Evolutionary conservation across 2,113 vertebrate genomes (phyloP).

Genomic region (Ascaphus truei): DNA sequence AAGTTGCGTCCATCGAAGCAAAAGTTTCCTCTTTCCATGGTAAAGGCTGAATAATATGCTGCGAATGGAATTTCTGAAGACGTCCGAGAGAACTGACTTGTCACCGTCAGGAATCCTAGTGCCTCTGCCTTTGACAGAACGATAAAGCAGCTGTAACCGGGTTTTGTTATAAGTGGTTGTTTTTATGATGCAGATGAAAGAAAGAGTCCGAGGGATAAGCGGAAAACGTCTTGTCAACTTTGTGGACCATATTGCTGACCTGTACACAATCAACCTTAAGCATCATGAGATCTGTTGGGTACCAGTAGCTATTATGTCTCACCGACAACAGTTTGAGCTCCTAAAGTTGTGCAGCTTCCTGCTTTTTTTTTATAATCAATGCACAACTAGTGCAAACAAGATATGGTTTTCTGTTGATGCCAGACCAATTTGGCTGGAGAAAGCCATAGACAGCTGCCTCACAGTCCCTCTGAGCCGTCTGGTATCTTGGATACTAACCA

Average conservation of each 20-base stretch:
- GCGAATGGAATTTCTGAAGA: too few relatives aligned
- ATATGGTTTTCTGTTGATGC: neutral
- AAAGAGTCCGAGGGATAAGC: too few relatives aligned
- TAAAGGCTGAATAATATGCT: constrained; percentile 34
- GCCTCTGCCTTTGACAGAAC: too few relatives aligned
- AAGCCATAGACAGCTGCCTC: constrained; percentile 28
- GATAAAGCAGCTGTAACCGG: too few relatives aligned
- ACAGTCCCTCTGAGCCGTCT: constrained; percentile 12
- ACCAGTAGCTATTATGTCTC: neutral
- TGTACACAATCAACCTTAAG: neutral
- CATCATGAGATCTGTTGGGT: neutral
- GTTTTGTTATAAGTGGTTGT: too few relatives aligned
- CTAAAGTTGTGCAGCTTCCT: neutral
- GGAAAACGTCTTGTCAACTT: too few relatives aligned
- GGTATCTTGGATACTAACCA: neutral
- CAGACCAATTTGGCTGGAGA: constrained; percentile 16
- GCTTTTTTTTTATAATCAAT: neutral
- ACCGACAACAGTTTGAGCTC: neutral
- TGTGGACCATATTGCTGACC: neutral
- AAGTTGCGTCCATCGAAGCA: constrained; percentile 32
- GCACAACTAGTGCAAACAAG: neutral
- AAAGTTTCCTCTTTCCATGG: constrained; percentile 29
- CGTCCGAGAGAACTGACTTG: too few relatives aligned
- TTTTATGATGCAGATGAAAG: too few relatives aligned
- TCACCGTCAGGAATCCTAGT: too few relatives aligned